Evolutionary conservation across 2,113 vertebrate genomes (phyloP).

Genomic region (Gymnogyps californianus): DNA sequence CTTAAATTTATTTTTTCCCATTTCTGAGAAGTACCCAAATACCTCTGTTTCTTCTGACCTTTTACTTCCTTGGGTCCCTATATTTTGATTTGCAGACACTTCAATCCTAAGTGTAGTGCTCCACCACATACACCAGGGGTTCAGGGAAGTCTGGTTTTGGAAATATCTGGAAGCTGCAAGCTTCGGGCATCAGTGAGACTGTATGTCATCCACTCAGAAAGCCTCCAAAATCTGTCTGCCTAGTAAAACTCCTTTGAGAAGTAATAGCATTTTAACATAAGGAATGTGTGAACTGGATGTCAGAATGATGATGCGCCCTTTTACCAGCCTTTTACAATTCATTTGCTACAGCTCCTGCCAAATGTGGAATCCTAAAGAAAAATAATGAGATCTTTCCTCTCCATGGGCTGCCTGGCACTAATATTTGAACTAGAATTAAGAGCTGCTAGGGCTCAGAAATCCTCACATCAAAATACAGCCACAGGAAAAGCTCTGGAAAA

Average conservation of each 20-base stretch:
- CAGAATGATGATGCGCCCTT: neutral
- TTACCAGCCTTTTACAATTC: neutral
- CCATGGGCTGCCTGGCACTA: neutral
- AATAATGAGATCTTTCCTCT: neutral
- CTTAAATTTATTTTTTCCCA: neutral
- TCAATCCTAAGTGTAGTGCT: neutral
- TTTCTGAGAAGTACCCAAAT: neutral
- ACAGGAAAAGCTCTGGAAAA: neutral
- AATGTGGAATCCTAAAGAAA: neutral
- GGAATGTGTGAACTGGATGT: neutral
- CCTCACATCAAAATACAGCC: neutral
- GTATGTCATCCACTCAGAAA: neutral
- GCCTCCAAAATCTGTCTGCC: neutral
- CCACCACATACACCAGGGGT: neutral
- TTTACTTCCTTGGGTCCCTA: neutral
- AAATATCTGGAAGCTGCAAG: neutral
- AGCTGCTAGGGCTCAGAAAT: neutral
- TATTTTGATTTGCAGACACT: neutral
- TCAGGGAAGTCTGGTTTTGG: neutral
- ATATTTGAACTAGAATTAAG: slow-evolving; percentile 23
- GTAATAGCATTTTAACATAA: neutral
- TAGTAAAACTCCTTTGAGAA: neutral
- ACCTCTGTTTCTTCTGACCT: neutral
- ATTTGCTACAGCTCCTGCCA: neutral
- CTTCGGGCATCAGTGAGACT: neutral